Percentiles rank a stretch among this genome's conserved stretches.
These are phyloP conservation scores for Alligator sinensis DNA, from an alignment of 2,113 vertebrate species.

Conservation along the genomic window DNA sequence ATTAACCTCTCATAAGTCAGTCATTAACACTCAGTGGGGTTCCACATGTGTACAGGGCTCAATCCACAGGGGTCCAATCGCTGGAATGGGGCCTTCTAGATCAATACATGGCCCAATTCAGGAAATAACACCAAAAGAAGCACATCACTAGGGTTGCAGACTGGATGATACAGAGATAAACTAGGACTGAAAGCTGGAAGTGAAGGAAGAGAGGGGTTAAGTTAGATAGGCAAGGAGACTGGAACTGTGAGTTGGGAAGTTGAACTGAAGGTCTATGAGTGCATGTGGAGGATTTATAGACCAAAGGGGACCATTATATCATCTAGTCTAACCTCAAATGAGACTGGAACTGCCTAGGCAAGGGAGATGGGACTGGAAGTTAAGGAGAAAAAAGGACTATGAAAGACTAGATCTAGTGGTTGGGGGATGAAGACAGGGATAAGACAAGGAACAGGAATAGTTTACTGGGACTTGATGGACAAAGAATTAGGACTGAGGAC, in stretches of 20 bases:
- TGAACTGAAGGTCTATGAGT: too few relatives aligned
- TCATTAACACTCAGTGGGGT: background rate
- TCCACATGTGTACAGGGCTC: background rate
- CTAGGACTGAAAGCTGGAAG: background rate
- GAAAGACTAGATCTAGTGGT: background rate
- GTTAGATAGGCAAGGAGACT: background rate
- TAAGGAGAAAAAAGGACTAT: background rate
- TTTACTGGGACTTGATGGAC: background rate
- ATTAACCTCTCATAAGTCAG: background rate
- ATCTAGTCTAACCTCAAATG: background rate
- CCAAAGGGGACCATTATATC: background rate
- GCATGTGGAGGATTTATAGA: background rate
- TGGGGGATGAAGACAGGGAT: background rate
- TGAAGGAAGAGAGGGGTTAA: background rate
- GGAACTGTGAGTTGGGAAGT: too few relatives aligned
- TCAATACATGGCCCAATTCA: fast-evolving
- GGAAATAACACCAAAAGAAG: background rate
- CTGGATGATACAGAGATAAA: background rate
- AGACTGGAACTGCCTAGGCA: background rate
- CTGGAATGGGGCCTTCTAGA: background rate
- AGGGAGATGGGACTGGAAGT: background rate
- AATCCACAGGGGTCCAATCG: background rate
- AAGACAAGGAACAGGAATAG: background rate
- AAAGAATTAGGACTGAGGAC: background rate
- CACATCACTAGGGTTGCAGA: background rate